Conservation (phyloP, 2,113 vertebrate genomes). For the Anarrhichthys ocellatus region DNA sequence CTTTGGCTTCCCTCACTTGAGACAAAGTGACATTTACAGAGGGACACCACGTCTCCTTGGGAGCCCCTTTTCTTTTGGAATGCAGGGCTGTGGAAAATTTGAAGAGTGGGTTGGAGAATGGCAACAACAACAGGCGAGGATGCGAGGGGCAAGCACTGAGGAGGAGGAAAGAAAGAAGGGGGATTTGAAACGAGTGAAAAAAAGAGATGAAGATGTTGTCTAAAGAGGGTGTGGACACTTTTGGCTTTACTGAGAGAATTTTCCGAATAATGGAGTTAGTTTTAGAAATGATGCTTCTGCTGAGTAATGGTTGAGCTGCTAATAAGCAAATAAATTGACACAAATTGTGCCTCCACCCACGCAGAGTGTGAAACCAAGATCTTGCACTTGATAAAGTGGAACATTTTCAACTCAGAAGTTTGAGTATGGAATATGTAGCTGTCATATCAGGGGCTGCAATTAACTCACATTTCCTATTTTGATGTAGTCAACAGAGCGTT, state of each 20-base stretch:
- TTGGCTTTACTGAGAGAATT: conserved; percentile 3
- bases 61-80: conserved; percentile 52
- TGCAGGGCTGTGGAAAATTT: conserved; percentile 37
- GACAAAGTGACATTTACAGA: conserved; percentile 78
- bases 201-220: background rate
- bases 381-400: conserved; percentile 2
- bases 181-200: conserved; percentile 1
- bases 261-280: background rate
- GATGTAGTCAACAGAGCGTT: conserved; percentile 35
- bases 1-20: conserved; percentile 48
- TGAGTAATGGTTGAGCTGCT: conserved; percentile 2
- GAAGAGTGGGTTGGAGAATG: conserved; percentile 26
- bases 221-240: background rate
- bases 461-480: conserved; percentile 8
- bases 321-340: conserved; percentile 28
- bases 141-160: background rate
- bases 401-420: conserved; percentile 1
- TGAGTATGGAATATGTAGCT: conserved; percentile 29
- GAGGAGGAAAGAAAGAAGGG: conserved; percentile 12
- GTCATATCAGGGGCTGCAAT: conserved; percentile 10
- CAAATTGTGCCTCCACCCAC: conserved; percentile 8
- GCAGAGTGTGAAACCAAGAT: conserved; percentile 10
- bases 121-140: conserved; percentile 10
- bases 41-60: conserved; percentile 55
- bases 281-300: conserved; percentile 9